Conservation (phyloP, 2,888 invertebrate genomes). For the Heliconius erato region DNA sequence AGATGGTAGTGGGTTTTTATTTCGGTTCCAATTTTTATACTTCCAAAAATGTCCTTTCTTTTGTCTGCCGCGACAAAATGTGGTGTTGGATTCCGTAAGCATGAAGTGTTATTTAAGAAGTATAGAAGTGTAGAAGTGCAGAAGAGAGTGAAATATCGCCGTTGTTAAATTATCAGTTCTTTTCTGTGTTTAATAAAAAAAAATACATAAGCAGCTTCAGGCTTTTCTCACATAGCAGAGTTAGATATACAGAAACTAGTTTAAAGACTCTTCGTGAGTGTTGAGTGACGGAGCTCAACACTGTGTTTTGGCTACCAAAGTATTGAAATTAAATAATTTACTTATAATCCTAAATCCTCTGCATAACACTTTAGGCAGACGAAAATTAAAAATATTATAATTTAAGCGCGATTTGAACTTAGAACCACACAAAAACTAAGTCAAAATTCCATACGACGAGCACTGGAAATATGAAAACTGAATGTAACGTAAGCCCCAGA, state of each 20-base stretch:
- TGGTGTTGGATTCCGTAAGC: no score
- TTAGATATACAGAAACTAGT: no score
- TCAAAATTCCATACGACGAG: neutral
- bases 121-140: no score
- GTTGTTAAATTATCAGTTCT: no score
- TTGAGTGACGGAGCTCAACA: neutral
- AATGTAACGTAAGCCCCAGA: slow-evolving; percentile 46
- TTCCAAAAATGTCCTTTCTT: no score
- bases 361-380: no score
- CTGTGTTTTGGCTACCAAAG: neutral
- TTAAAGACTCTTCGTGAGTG: neutral
- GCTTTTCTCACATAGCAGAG: neutral
- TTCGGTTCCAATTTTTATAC: no score
- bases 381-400: neutral
- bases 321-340: neutral
- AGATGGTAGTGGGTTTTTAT: no score
- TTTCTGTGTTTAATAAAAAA: no score
- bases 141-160: no score
- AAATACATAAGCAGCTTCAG: neutral
- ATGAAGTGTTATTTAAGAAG: no score
- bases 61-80: no score
- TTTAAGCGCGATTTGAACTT: neutral
- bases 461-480: slow-evolving; percentile 33
- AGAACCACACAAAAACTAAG: neutral
- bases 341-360: neutral